Conservation (phyloP, 2,113 vertebrate genomes). For the Osmerus mordax region DNA sequence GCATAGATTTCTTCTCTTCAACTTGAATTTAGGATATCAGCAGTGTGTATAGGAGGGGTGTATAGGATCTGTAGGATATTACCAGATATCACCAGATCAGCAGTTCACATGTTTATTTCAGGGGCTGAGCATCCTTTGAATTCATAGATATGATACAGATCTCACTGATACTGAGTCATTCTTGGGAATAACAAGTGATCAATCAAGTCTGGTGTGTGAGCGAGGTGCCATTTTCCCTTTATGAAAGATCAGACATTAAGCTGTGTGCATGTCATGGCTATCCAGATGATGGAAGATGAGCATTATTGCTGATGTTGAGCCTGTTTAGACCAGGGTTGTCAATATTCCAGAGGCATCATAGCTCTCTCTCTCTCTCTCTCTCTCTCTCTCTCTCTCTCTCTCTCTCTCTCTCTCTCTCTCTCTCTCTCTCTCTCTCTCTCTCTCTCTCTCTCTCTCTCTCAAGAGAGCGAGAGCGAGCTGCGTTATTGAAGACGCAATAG, state of each 20-base stretch:
- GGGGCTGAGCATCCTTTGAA: too few relatives aligned
- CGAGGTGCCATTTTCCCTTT: conserved; percentile 58
- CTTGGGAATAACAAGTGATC: conserved; percentile 57
- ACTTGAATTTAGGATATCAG: too few relatives aligned
- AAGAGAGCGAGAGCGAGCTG: too few relatives aligned
- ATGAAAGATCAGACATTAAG: conserved; percentile 57
- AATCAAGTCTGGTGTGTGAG: conserved; percentile 53
- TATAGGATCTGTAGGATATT: too few relatives aligned
- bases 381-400: background rate
- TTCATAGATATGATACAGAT: background rate
- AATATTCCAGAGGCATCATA: background rate
- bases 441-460: too few relatives aligned
- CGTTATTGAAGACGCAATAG: conserved; percentile 36
- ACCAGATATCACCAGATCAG: too few relatives aligned
- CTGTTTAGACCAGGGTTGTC: background rate
- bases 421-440: too few relatives aligned
- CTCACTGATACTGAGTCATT: conserved; percentile 58
- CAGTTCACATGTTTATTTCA: too few relatives aligned
- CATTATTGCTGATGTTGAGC: background rate
- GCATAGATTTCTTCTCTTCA: conserved; percentile 8
- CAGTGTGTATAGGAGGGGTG: too few relatives aligned
- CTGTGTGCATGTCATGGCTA: conserved; percentile 36
- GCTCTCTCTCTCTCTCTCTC: too few relatives aligned
- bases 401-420: background rate
- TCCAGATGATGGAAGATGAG: background rate